Evolutionary conservation across 1,140 invertebrate species (phyloP).

Genomic region (Dreissena polymorpha): DNA sequence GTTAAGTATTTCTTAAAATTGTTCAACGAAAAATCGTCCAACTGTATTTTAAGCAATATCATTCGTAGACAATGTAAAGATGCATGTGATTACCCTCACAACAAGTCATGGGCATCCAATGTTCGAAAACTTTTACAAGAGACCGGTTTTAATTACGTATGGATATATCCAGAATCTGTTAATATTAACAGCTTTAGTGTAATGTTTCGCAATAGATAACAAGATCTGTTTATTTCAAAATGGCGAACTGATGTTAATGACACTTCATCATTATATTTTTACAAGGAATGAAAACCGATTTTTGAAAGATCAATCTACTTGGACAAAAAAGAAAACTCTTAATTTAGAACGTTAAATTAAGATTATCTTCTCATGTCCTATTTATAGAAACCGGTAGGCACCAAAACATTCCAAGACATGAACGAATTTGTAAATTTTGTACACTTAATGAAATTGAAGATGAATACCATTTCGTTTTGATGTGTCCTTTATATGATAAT

Average conservation of each 20-base stretch:
- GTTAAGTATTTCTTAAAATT: conserved; percentile 4
- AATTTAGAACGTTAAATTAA: not conserved
- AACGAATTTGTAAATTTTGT: not conserved
- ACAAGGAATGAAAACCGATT: not conserved
- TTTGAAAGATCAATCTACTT: not conserved
- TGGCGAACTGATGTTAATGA: conserved; percentile 5
- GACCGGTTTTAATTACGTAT: not conserved
- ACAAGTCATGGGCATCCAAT: not conserved
- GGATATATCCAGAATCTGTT: conserved; percentile 1
- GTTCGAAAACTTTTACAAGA: not conserved
- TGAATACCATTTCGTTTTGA: conserved; percentile 14
- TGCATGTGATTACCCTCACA: not conserved
- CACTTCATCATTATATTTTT: not conserved
- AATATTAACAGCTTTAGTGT: not conserved
- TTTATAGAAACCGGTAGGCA: too few relatives aligned
- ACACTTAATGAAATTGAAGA: not conserved
- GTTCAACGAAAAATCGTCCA: not conserved
- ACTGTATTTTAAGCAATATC: not conserved
- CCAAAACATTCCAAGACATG: not conserved
- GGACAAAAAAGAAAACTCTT: too few relatives aligned
- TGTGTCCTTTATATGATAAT: not conserved
- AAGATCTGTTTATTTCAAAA: conserved; percentile 4
- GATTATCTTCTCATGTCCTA: conserved; percentile 2
- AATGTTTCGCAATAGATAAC: not conserved
- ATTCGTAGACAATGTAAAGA: not conserved